These are phyloP conservation scores for Tauraco hartlaubi DNA, from an alignment of 2,797 vertebrate genomes.

Conservation along the genomic window DNA sequence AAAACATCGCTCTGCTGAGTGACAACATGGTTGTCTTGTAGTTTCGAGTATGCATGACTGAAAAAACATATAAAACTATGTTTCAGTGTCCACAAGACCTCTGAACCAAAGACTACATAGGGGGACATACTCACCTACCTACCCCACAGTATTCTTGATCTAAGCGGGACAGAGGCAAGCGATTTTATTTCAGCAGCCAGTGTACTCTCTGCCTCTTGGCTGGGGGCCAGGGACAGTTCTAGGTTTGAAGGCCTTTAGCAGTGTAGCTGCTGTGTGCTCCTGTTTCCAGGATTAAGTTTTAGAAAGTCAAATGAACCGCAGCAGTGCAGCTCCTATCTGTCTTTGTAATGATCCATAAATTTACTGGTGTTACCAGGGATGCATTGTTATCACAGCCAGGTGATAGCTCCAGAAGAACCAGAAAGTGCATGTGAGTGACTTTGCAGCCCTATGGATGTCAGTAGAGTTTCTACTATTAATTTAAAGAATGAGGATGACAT, in stretches of 20 bases:
- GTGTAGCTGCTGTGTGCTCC: background rate
- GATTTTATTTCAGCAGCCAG: background rate
- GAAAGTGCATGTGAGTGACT: background rate
- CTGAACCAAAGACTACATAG: background rate
- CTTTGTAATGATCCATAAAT: background rate
- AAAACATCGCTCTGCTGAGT: fast-evolving
- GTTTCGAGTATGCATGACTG: background rate
- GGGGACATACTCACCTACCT: background rate
- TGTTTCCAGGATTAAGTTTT: background rate
- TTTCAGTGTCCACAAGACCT: background rate
- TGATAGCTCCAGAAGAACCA: background rate
- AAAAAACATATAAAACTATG: background rate
- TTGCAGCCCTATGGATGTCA: background rate
- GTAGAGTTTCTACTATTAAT: background rate
- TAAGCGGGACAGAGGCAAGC: background rate
- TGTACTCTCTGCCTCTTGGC: background rate
- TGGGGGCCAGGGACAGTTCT: background rate
- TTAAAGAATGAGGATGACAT: background rate
- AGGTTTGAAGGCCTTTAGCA: background rate
- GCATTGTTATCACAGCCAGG: background rate
- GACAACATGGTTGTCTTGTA: background rate
- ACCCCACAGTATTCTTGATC: background rate
- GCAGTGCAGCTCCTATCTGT: background rate
- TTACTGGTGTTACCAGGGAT: background rate
- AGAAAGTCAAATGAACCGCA: background rate